Evolutionary conservation across 2,113 vertebrate genomes (phyloP).

Genomic region (Myotis yumanensis): DNA sequence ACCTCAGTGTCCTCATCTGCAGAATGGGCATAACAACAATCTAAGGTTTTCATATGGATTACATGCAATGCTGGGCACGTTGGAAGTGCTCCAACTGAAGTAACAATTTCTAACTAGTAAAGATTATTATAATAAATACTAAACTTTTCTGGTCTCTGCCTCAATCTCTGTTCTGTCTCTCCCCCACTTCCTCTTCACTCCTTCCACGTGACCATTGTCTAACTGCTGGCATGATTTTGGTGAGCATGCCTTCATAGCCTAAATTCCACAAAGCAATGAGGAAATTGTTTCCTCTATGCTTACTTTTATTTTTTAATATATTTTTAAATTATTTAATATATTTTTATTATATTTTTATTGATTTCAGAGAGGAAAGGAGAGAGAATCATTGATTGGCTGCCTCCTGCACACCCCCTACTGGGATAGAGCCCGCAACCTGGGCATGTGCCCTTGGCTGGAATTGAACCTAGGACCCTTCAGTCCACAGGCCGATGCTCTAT

Average conservation of each 20-base stretch:
- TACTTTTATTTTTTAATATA: background rate
- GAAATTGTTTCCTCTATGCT: slow-evolving; percentile 21
- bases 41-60: background rate
- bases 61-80: background rate
- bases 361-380: no score
- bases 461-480: no score
- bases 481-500: no score
- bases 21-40: background rate
- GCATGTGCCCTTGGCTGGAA: no score
- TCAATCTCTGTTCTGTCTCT: background rate
- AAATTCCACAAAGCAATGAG: slow-evolving; percentile 33
- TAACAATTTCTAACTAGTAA: background rate
- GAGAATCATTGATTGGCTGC: no score
- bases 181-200: background rate
- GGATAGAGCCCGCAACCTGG: no score
- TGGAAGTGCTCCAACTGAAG: background rate
- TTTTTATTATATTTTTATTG: no score
- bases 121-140: background rate
- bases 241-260: slow-evolving; percentile 29
- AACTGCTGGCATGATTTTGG: background rate
- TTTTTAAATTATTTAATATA: no score
- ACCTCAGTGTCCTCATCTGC: background rate
- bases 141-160: background rate
- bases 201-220: background rate
- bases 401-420: no score